Evolutionary conservation across 2,113 vertebrate genomes (phyloP).

Genomic region (Limanda limanda): DNA sequence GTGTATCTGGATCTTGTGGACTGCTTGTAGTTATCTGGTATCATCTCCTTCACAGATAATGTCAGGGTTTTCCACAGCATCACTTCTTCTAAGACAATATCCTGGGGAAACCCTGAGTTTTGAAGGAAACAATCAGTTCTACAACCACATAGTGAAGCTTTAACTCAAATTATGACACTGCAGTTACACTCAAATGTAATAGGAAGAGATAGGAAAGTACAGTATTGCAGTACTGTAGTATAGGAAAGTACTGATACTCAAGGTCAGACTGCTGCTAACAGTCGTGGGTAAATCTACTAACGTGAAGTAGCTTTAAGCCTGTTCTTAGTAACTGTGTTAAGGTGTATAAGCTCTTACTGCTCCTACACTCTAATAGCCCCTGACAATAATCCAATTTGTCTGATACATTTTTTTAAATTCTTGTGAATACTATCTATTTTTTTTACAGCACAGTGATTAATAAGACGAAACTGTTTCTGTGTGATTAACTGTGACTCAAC

Average conservation of each 20-base stretch:
- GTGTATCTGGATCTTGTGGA: too few relatives aligned
- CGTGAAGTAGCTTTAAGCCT: neutral
- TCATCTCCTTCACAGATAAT: slow-evolving; percentile 10
- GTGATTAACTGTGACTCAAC: slow-evolving; percentile 48
- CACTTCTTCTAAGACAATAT: neutral
- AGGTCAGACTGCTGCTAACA: neutral
- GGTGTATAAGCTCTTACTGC: slow-evolving; percentile 16
- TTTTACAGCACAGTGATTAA: slow-evolving; percentile 5
- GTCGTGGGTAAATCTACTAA: neutral
- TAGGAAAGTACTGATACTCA: neutral
- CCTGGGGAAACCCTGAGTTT: slow-evolving; percentile 14
- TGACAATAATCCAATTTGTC: neutral
- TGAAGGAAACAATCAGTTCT: neutral
- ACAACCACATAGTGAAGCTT: neutral
- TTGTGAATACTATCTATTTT: neutral
- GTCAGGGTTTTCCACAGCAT: slow-evolving; percentile 31
- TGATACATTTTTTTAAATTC: neutral
- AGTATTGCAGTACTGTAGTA: too few relatives aligned
- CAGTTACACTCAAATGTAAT: neutral
- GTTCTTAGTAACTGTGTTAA: slow-evolving; percentile 11
- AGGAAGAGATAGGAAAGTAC: neutral
- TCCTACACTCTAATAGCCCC: neutral
- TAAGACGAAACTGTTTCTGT: slow-evolving; percentile 25
- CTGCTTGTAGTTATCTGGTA: neutral
- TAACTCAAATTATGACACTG: neutral